Conservation (phyloP, 1,140 invertebrate species). For the Andricus grossulariae region DNA sequence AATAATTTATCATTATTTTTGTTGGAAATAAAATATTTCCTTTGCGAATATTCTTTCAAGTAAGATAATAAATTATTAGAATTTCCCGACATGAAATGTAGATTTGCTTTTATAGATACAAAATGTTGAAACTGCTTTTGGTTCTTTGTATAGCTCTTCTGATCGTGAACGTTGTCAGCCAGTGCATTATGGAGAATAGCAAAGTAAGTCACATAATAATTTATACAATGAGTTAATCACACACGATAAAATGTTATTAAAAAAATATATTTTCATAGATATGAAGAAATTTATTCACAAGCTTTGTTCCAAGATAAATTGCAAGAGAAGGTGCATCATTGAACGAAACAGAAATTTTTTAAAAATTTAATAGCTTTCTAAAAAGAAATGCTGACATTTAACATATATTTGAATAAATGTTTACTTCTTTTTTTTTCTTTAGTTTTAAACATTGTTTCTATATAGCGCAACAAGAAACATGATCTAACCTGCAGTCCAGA, state of each 20-base stretch:
- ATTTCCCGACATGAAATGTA: too few species aligned
- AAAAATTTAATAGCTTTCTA: too few species aligned
- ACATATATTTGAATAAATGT: neutral
- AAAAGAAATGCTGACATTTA: neutral
- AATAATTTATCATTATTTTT: too few species aligned
- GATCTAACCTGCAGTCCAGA: slow-evolving; percentile 41
- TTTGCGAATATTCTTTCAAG: too few species aligned
- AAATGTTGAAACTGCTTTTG: slow-evolving; percentile 48
- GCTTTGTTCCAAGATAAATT: too few species aligned
- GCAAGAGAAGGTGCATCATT: too few species aligned
- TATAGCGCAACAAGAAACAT: slow-evolving; percentile 36
- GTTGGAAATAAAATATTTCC: too few species aligned
- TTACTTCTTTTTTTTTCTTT: too few species aligned
- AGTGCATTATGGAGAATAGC: slow-evolving; percentile 15
- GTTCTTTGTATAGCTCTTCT: slow-evolving; percentile 44
- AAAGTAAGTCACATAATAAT: slow-evolving; percentile 43
- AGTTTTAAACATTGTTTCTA: neutral
- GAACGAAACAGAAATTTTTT: too few species aligned
- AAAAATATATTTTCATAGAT: too few species aligned
- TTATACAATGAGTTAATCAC: neutral
- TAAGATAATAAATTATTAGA: too few species aligned
- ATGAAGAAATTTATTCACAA: too few species aligned
- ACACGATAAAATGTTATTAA: neutral
- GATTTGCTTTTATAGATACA: neutral
- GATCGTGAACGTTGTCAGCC: slow-evolving; percentile 12